Conservation (phyloP, 2,888 invertebrate species). For the Tyria jacobaeae region DNA sequence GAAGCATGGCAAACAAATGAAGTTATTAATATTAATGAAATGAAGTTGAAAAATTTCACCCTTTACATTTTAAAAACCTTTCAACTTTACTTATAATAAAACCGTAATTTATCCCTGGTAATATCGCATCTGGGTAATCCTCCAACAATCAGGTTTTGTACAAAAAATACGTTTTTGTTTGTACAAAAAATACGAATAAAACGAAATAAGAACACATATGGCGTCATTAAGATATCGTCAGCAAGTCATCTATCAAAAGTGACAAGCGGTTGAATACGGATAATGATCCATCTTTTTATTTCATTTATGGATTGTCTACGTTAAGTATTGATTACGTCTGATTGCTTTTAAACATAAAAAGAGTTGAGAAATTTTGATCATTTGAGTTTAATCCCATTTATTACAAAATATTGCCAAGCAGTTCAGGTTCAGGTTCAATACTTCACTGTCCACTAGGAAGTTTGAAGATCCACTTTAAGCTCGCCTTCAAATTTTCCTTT, state of each 20-base stretch:
- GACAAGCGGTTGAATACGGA: conserved; percentile 9
- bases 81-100: neutral
- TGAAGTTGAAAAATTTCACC: neutral
- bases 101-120: conserved; percentile 6
- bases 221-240: conserved; percentile 21
- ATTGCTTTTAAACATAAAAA: too few species aligned
- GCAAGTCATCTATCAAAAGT: conserved; percentile 16
- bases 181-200: conserved; percentile 2
- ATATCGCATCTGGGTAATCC: conserved; percentile 14
- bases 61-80: neutral
- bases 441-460: too few species aligned
- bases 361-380: neutral
- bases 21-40: neutral
- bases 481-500: too few species aligned
- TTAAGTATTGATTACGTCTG: too few species aligned
- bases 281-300: conserved; percentile 12
- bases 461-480: too few species aligned
- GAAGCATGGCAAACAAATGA: too few species aligned
- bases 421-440: too few species aligned
- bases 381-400: neutral
- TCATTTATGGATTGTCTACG: neutral
- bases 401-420: too few species aligned
- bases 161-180: too few species aligned
- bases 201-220: conserved; percentile 7
- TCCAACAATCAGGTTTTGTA: conserved; percentile 2